Conservation (phyloP, 2,113 vertebrate species). For the Tragelaphus strepsiceros region DNA sequence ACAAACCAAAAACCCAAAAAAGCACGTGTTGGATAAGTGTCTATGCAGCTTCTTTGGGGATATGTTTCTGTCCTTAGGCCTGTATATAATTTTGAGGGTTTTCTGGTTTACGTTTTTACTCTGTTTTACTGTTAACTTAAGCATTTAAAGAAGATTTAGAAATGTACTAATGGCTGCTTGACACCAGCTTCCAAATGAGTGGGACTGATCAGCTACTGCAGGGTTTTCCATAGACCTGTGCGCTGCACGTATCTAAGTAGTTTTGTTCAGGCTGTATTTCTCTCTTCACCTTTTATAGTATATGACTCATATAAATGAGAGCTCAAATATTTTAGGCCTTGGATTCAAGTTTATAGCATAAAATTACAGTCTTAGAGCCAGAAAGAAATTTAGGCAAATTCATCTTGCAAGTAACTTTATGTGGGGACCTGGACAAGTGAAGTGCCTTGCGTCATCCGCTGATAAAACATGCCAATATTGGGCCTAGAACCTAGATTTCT, state of each 20-base stretch:
- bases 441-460: neutral
- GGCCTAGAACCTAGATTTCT: neutral
- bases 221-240: neutral
- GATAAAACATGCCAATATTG: neutral
- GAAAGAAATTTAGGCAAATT: neutral
- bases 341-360: conserved; percentile 1
- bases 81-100: neutral
- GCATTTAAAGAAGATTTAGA: neutral
- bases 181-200: neutral
- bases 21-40: neutral
- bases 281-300: neutral
- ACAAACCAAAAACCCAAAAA: neutral
- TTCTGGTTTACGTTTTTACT: neutral
- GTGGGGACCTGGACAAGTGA: neutral
- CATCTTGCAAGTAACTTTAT: neutral
- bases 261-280: neutral
- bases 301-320: neutral
- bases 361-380: neutral
- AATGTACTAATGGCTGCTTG: neutral
- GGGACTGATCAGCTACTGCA: neutral
- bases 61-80: neutral
- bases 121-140: neutral
- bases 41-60: neutral
- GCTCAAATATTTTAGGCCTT: neutral
- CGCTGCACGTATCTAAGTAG: neutral